Evolutionary conservation across 2,113 vertebrate species (phyloP), one percentile per base, ranked within the genome.

Genomic region (Ceuthmochares aereus): DNA sequence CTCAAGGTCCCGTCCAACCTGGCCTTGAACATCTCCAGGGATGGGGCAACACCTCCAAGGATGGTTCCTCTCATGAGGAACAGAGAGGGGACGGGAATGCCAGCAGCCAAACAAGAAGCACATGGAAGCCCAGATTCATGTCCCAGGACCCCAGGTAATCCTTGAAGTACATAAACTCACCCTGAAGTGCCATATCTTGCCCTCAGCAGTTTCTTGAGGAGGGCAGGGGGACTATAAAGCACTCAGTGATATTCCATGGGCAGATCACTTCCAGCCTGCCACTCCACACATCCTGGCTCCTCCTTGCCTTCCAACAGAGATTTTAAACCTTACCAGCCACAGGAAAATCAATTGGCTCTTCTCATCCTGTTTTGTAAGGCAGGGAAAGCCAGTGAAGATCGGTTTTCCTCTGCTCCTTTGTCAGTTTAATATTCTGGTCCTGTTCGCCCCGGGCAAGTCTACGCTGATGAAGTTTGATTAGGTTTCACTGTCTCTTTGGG

Each of bases 371-470:
- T 81, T 32, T 58, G 32, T 32, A 89, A 85, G 54, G 55, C 32
- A 67, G 47, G 91, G 26, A 77, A 82, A 85, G 72, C 30, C 13
- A 58, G 69, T 14, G 47, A 59, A 84, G 64, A 67, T 1, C 22
- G 18, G 30, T 43, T 86, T 88, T 73, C 76, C 36, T 90, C 76
- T 74, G 76, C 63, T 95, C 60, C 72, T 74, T 17, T 36, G 25
- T 20, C 84, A 89, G 27, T 74, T 93, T 95, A 81, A 78, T 60
- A 95, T 84, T 95, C 96, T 27, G 73, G 21, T 89, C 47, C 88
- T 75, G 83, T 59, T 77, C 4, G 2, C 51, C 76, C 70, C 9
- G 29, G 64, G 42, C 68, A 45, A 70, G 76, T 20, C 83, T 42
- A 75, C 73, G 14, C 64, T 81, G 83, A 92, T 74, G 54, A 76